Evolutionary conservation across 2,113 vertebrate species (phyloP).

Genomic region (Lynx canadensis): DNA sequence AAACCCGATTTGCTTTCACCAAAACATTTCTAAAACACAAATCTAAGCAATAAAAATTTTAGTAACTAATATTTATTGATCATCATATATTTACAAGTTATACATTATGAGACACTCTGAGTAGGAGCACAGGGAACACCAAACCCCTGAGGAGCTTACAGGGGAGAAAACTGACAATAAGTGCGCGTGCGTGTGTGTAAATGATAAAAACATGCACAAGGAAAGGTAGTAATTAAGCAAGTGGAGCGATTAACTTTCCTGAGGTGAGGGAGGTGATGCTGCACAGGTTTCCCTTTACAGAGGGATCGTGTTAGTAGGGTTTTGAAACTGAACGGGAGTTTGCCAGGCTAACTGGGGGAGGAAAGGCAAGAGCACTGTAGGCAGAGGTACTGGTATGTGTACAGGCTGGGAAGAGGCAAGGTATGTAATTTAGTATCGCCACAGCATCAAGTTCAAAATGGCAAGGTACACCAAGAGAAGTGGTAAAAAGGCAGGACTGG

Average conservation of each 20-base stretch:
- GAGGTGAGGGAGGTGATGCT: neutral
- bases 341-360: neutral
- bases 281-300: neutral
- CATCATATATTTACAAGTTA: neutral
- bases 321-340: neutral
- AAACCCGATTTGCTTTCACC: slow-evolving; percentile 22
- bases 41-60: slow-evolving; percentile 31
- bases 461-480: neutral
- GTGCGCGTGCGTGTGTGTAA: neutral
- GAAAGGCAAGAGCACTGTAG: neutral
- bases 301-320: neutral
- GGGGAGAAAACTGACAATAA: neutral
- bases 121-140: neutral
- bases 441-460: neutral
- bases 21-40: slow-evolving; percentile 31
- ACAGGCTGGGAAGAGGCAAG: neutral
- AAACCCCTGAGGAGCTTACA: neutral
- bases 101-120: neutral
- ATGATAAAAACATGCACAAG: neutral
- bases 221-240: neutral
- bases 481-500: neutral
- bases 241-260: neutral
- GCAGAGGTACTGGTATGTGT: neutral
- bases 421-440: neutral
- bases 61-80: slow-evolving; percentile 4